phyloP scores from a whole-genome alignment of 2,888 invertebrate species.

The Mythimna vitellina region DNA sequence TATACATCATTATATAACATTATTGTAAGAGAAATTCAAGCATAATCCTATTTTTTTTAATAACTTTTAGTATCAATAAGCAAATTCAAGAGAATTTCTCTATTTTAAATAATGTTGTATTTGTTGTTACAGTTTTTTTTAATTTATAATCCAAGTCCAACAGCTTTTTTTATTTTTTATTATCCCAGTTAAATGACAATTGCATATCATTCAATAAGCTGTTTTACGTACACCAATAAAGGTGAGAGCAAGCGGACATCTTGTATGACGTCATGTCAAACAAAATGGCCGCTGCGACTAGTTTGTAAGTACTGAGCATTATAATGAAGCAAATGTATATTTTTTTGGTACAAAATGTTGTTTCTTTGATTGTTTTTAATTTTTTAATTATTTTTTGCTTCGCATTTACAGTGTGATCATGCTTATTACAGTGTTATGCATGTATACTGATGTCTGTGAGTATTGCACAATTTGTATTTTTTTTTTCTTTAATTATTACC shows the following conservation, averaged over 20 bases:
- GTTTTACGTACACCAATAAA: conserved; percentile 72
- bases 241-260: conserved; percentile 84
- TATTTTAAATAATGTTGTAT: conserved; percentile 45
- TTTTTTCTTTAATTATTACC: conserved; percentile 70
- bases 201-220: conserved; percentile 72
- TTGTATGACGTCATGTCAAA: conserved; percentile 76
- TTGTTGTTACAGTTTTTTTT: conserved; percentile 18
- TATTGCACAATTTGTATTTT: conserved; percentile 88
- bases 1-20: conserved; percentile 34
- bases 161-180: conserved; percentile 22
- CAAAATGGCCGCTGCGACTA: conserved; percentile 85
- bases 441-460: conserved; percentile 88
- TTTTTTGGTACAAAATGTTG: conserved; percentile 86
- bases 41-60: conserved; percentile 20
- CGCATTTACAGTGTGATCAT: conserved; percentile 89
- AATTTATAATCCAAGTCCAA: conserved; percentile 47
- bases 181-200: conserved; percentile 50
- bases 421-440: conserved; percentile 90
- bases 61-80: conserved; percentile 12
- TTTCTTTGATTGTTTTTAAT: conserved; percentile 80
- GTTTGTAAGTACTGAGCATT: conserved; percentile 86
- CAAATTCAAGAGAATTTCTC: conserved; percentile 8
- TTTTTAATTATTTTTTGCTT: conserved; percentile 80
- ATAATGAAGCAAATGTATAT: conserved; percentile 79
- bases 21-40: conserved; percentile 29